Conservation (phyloP, 2,797 vertebrate genomes). For the Odontamblyopus lacepedii region DNA sequence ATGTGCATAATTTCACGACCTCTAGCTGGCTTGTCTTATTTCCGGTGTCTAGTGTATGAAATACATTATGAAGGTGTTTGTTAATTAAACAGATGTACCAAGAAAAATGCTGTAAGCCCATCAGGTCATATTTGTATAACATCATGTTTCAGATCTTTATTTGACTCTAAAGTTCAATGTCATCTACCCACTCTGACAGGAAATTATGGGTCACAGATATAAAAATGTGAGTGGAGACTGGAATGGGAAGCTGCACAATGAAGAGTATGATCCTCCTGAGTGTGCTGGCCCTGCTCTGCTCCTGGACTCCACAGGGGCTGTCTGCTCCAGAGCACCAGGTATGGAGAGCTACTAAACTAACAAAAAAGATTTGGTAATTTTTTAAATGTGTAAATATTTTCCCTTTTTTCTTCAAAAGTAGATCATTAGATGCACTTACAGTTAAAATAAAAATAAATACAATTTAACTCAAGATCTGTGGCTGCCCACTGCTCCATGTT, state of each 20-base stretch:
- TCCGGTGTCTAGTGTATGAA: too few relatives aligned
- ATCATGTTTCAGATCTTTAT: neutral
- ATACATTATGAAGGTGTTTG: neutral
- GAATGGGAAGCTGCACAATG: neutral
- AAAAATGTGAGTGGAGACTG: neutral
- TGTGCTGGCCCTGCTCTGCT: conserved; percentile 2
- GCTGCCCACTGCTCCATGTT: too few relatives aligned
- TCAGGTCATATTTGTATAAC: neutral
- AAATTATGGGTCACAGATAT: neutral
- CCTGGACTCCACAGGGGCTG: neutral
- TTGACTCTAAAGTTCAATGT: conserved; percentile 5
- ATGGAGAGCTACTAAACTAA: neutral
- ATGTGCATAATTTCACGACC: too few relatives aligned
- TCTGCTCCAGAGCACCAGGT: neutral
- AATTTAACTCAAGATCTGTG: too few relatives aligned
- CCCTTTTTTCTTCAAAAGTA: too few relatives aligned
- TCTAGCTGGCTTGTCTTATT: too few relatives aligned
- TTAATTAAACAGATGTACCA: neutral
- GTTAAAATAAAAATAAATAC: too few relatives aligned
- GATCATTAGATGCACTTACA: too few relatives aligned
- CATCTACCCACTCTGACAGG: neutral
- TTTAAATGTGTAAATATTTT: too few relatives aligned
- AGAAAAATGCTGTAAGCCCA: too few relatives aligned
- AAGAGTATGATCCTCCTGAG: neutral
- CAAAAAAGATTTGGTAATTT: too few relatives aligned